phyloP scores from a whole-genome alignment of 1,140 invertebrate genomes.

The Chlorops oryzae region DNA sequence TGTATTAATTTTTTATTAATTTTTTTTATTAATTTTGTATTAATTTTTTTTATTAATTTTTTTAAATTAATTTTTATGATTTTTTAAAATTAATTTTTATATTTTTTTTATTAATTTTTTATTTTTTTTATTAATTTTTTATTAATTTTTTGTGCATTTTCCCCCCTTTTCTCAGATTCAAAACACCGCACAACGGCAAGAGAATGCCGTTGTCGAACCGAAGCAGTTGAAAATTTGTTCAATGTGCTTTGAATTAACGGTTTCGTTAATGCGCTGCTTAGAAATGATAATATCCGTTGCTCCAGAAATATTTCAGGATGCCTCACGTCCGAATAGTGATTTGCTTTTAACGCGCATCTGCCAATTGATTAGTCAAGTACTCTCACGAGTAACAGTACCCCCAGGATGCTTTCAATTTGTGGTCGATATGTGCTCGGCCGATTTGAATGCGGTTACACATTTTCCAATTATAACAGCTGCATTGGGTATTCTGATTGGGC shows the following conservation, averaged over 20 bases:
- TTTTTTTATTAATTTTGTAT: not conserved
- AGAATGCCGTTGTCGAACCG: conserved; percentile 55
- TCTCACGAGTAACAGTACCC: conserved; percentile 62
- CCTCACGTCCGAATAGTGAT: conserved; percentile 55
- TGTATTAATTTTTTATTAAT: not conserved
- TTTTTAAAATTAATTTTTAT: not conserved
- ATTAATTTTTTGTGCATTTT: conserved; percentile 20
- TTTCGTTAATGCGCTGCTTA: conserved; percentile 66
- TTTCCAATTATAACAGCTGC: conserved; percentile 68
- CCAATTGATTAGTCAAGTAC: conserved; percentile 66
- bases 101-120: too few species aligned
- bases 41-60: not conserved
- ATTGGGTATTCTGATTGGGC: conserved; percentile 59
- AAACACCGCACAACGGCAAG: conserved; percentile 54
- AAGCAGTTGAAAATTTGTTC: conserved; percentile 77
- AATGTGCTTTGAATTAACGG: conserved; percentile 71
- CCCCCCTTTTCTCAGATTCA: conserved; percentile 60
- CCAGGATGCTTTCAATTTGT: conserved; percentile 66
- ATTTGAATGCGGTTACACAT: conserved; percentile 64
- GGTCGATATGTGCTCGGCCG: conserved; percentile 61
- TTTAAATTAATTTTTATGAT: not conserved
- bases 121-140: not conserved
- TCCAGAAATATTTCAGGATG: conserved; percentile 58
- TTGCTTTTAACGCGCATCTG: conserved; percentile 60
- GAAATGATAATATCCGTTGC: conserved; percentile 71